Base-by-base conservation (phyloP, 2,113 vertebrate species). In the Neogale vison region DNA sequence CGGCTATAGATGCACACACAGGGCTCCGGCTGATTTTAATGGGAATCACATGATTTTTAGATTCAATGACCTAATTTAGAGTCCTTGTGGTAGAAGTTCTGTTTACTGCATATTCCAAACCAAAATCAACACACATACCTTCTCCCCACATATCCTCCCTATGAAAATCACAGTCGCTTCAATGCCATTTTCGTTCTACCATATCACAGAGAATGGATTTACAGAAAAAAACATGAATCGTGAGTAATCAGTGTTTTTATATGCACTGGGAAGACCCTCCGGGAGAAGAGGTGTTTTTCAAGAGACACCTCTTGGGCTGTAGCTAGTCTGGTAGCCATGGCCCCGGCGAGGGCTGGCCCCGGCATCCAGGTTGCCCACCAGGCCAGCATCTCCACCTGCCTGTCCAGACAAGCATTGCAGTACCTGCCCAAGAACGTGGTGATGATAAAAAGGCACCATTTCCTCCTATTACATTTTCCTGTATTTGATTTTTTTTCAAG, bases 121-220 rank as follows among this genome's bases (percentile, higher is more conserved):
- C 7, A 4, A 95, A 97, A 92, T 96, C 93, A 95, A 79, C 69
- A 95, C 29, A 90, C 71, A 96, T 26, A 50, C 13, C 71, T 95
- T 94, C 87, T 92, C 59, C 12, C 9, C 2, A 61, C 36, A 26
- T 79, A 72, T 47, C 34, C 31, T 69, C 14, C 63, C 67, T 52
- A 0, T 91, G 57, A 96, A 93, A 97, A 95, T 92, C 90, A 95
- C 29, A 84, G 63, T 94, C 74, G 74, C 39, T 61, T 97, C 81
- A 52, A 7, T 90, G 69, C 77, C 67, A 93, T 89, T 97, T 90
- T 42, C 82, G 52, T 90, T 86, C 88, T 88, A 79, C 55, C 88
- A 96, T 94, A 94, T 97, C 88, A 89, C 42, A 61, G 52, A 85
- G 36, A 95, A 96, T 86, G 36, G 95, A 90, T 15, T 45, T 93